Base-by-base conservation (phyloP, 2,113 vertebrate species). In the Anser brachyrhynchus region DNA sequence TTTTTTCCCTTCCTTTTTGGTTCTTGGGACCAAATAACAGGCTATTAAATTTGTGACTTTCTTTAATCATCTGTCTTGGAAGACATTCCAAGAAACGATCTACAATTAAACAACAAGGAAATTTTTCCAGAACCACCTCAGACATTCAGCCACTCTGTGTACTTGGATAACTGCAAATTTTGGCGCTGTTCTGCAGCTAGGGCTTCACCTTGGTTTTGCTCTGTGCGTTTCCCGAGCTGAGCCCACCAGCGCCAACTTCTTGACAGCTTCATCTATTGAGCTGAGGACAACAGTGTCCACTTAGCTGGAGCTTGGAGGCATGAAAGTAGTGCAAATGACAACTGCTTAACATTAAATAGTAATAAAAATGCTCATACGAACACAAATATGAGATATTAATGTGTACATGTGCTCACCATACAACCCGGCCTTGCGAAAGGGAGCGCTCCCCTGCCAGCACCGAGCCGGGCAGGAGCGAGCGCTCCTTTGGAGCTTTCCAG, bases 281-380 rank as follows among this genome's bases (percentile, higher is more conserved):
- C 44, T 2, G 4, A 71, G 41, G 6, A 21, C 28, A 43, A 33
- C 75, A 0, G 9, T n/a, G 17, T 65, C 76, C 73, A 55, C 44
- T 66, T 16, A 14, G 14, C 79, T 59, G 37, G 20, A 64, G 31
- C 37, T 61, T 13, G 43, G 43, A 93, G 54, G 17, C 43, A 79
- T 0, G 4, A 43, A 8, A 62, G n/a, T 1, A 69, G 43, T 4
- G 17, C 43, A 71, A 87, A 49, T 39, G 49, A 46, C 62, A 81
- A 92, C 61, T 84, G 71, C 13, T 87, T 43, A 75, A 79, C 69
- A 89, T 75, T 78, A 89, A 84, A 52, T 11, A 69, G 35, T 16
- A 83, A 90, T 84, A 61, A 91, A 91, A 59, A 39, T 0, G 25
- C 58, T 93, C 49, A 14, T 35, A n/a, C 49, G 29, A 72, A 66